Evolutionary conservation across 2,888 invertebrate species (phyloP), one percentile per base, ranked within the genome.

Genomic region (Aspidiotus rigidus): DNA sequence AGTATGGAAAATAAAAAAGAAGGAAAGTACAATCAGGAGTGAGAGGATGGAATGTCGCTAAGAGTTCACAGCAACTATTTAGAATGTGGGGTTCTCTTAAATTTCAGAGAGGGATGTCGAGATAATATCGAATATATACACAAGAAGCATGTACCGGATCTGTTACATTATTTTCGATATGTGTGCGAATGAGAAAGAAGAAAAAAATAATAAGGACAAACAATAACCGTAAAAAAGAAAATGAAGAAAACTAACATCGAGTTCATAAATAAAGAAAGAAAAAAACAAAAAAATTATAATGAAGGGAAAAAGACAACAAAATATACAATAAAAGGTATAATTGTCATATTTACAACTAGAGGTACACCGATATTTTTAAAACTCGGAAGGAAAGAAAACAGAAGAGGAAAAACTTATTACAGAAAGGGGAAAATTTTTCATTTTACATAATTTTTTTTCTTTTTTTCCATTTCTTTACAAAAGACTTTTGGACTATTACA

Each of bases 171-270:
- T 57, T 16, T 55, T 64, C 64, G 64, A 64, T 64, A 64, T 64
- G 64, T 64, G 16, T 17, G 64, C 39, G 55, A 54, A 55, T 55
- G 40, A 60, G 9, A 60, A 13, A 13, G 55, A 10, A 64, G 55
- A 40, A 55, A 64, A 54, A 53, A 16, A 41, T 39, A 64, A 64
- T 49, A 49, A 49, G n/a, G 55, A 64, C 64, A 64, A 64, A 64
- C 55, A 64, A 64, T 39, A 64, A 15, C 13, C 53, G 39, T 28
- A 7, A 57, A 17, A 17, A 17, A 7, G 7, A 17, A 17, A 17
- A n/a, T 16, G 16, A 57, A 57, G 16, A 57, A 55, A 54, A 53
- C 55, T 55, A 64, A 64, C 64, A 64, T 49, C 55, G 54, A 64
- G 28, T 10, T n/a, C 17, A 57, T n/a, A 57, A n/a, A 64, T 28